Conservation (phyloP, 2,797 vertebrate genomes). For the Acrossocheilus wenchowensis region DNA sequence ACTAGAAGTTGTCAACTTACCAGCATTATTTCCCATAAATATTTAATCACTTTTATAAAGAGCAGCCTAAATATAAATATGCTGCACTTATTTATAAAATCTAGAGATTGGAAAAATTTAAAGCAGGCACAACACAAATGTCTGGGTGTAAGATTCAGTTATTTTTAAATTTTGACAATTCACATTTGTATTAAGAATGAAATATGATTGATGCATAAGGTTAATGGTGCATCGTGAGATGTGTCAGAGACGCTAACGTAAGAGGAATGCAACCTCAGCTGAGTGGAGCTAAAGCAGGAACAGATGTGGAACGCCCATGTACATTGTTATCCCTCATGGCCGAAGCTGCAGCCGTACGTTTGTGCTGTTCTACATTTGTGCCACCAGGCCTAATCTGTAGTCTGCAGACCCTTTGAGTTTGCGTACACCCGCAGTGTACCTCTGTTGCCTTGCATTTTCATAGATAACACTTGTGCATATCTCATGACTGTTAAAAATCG, state of each 20-base stretch:
- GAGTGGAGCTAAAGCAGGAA: conserved; percentile 67
- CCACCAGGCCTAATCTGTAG: conserved; percentile 33
- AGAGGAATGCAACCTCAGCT: conserved; percentile 64
- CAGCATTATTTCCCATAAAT: not conserved
- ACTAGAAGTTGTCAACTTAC: not conserved
- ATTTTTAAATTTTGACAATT: not conserved
- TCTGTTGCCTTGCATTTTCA: conserved; percentile 32
- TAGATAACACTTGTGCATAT: conserved; percentile 24
- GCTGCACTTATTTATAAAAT: not conserved
- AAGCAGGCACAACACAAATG: not conserved
- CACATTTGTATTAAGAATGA: not conserved
- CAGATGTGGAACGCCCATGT: conserved; percentile 72
- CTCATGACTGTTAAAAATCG: not conserved
- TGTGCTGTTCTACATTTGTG: conserved; percentile 19
- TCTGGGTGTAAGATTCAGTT: not conserved
- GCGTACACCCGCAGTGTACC: not conserved
- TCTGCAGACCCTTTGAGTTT: not conserved
- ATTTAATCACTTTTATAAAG: not conserved
- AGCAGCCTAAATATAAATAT: not conserved
- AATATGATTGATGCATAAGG: not conserved
- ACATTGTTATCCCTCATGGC: conserved; percentile 45
- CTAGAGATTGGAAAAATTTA: not conserved
- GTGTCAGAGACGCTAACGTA: conserved; percentile 8
- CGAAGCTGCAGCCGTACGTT: conserved; percentile 29
- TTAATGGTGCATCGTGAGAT: conserved; percentile 13